These are phyloP conservation scores for Edolisoma coerulescens DNA, from an alignment of 2,113 vertebrate genomes.

Conservation along the genomic window DNA sequence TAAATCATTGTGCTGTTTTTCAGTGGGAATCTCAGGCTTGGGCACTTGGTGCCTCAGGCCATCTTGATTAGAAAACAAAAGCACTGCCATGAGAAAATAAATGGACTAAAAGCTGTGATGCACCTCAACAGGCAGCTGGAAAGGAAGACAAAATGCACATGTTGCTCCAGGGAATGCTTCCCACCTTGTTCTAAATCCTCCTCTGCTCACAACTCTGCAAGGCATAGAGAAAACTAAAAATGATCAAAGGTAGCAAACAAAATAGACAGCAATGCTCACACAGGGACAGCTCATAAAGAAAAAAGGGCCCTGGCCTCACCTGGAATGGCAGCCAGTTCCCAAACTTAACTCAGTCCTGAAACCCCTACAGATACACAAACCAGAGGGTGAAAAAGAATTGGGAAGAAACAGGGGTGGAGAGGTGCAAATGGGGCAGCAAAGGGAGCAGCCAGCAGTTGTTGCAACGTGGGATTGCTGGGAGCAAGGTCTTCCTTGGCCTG, in stretches of 20 bases:
- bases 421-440: background rate
- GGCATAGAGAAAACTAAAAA: background rate
- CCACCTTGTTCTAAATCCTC: background rate
- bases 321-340: background rate
- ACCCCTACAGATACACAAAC: background rate
- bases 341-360: background rate
- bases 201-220: background rate
- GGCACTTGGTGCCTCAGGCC: background rate
- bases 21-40: background rate
- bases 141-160: background rate
- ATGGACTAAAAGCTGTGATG: background rate
- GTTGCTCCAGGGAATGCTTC: background rate
- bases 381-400: background rate
- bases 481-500: background rate
- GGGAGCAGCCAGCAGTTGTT: background rate
- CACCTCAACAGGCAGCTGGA: background rate
- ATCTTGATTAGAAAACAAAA: slow-evolving; percentile 10
- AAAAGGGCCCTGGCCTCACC: background rate
- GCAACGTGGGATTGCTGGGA: background rate
- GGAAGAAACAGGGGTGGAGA: background rate
- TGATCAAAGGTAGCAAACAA: background rate
- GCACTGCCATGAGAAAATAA: background rate
- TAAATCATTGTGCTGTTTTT: background rate
- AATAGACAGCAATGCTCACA: background rate
- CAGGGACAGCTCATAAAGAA: background rate